A percentile compares a stretch with the other conserved stretches of the same genome.
Evolutionary conservation across 2,797 vertebrate species (phyloP).

Genomic region (Sphaeramia orbicularis): DNA sequence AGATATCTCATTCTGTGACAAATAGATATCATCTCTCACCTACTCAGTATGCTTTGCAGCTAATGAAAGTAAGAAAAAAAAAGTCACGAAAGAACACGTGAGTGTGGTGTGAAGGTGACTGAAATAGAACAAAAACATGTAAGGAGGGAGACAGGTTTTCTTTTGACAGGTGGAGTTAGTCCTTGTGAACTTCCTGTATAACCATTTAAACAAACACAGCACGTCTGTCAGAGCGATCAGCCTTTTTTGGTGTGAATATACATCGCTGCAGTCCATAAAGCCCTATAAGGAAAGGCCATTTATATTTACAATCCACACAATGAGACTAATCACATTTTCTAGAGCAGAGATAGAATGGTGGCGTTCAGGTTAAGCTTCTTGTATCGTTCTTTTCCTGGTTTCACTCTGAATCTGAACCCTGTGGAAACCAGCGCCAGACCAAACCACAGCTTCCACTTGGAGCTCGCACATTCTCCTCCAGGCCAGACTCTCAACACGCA

Average conservation of each 20-base stretch:
- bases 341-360: constrained; percentile 35
- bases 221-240: constrained; percentile 76
- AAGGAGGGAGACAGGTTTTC: constrained; percentile 46
- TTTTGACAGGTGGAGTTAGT: constrained; percentile 73
- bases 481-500: constrained; percentile 53
- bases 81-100: constrained; percentile 11
- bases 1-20: not conserved
- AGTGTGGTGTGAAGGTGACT: constrained; percentile 40
- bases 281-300: constrained; percentile 70
- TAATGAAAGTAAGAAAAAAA: constrained; percentile 1
- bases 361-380: constrained; percentile 72
- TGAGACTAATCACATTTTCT: constrained; percentile 62
- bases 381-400: constrained; percentile 63
- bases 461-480: constrained; percentile 27
- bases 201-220: constrained; percentile 66
- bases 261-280: constrained; percentile 36
- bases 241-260: constrained; percentile 50
- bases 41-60: not conserved
- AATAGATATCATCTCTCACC: constrained; percentile 6
- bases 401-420: constrained; percentile 56
- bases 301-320: constrained; percentile 58
- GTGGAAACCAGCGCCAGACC: constrained; percentile 71
- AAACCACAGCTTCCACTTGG: constrained; percentile 72
- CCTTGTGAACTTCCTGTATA: constrained; percentile 61
- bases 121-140: constrained; percentile 45